phyloP scores from a whole-genome alignment of 2,888 invertebrate species.

The Limnephilus marmoratus region DNA sequence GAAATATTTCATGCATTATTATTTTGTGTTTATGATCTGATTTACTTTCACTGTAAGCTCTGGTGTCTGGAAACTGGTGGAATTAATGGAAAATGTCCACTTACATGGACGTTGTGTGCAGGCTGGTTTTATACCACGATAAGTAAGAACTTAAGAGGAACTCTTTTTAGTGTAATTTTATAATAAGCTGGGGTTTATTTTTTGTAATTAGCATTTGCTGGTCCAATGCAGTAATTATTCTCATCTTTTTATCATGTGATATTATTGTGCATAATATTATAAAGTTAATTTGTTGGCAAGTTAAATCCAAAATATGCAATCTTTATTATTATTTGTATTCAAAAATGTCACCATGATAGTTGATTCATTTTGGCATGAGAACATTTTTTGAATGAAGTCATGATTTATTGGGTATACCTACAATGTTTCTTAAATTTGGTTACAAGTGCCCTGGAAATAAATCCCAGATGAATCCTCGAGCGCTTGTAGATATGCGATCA shows the following conservation, averaged over 20 bases:
- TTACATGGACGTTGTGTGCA: neutral
- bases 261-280: neutral
- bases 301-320: neutral
- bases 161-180: neutral
- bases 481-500: neutral
- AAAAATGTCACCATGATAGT: neutral
- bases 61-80: neutral
- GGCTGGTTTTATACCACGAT: neutral
- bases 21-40: no score
- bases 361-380: neutral
- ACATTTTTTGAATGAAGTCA: neutral
- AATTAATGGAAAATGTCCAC: neutral
- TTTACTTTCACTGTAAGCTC: neutral
- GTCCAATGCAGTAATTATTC: constrained; percentile 2
- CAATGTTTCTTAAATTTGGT: neutral
- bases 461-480: neutral
- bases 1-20: neutral
- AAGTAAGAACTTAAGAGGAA: neutral
- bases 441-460: neutral
- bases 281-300: neutral
- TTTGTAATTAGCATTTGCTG: neutral
- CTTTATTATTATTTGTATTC: neutral
- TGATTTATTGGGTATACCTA: neutral
- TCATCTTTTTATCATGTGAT: neutral
- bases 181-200: neutral